A percentile compares a stretch with the other conserved stretches of the same genome.
These are phyloP conservation scores for Camelus bactrianus DNA, from an alignment of 2,113 vertebrate genomes.

Conservation along the genomic window DNA sequence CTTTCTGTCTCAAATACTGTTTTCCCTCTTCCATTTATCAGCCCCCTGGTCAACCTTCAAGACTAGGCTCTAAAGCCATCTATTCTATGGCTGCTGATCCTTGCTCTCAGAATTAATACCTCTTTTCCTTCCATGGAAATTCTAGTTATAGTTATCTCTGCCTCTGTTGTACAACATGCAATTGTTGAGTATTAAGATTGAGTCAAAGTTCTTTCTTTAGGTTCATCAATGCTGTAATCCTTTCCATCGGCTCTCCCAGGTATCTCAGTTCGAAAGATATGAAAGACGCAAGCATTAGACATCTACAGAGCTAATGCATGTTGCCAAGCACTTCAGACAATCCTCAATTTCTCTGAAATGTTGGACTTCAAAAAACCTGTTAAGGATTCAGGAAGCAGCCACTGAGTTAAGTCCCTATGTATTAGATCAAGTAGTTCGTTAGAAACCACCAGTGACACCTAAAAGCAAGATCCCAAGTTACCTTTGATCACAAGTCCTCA, in stretches of 20 bases:
- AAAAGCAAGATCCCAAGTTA: slow-evolving; percentile 56
- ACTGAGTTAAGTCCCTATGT: slow-evolving; percentile 30
- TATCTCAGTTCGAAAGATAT: slow-evolving; percentile 19
- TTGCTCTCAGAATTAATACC: not conserved
- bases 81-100: not conserved
- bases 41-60: not conserved
- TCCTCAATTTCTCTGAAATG: slow-evolving; percentile 65
- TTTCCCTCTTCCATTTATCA: not conserved
- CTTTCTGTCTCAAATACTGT: not conserved
- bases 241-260: not conserved
- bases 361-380: slow-evolving; percentile 61
- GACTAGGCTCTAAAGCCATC: not conserved
- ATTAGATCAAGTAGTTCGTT: slow-evolving; percentile 50
- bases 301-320: slow-evolving; percentile 44
- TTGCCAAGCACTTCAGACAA: slow-evolving; percentile 50
- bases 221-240: not conserved
- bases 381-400: slow-evolving; percentile 64
- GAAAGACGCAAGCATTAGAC: slow-evolving; percentile 30
- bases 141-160: slow-evolving; percentile 9
- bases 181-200: not conserved
- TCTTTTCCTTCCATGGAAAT: not conserved
- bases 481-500: slow-evolving; percentile 54
- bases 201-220: not conserved
- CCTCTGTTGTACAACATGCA: not conserved
- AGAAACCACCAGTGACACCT: slow-evolving; percentile 52